Evolutionary conservation across 2,113 vertebrate genomes (phyloP).

Genomic region (Merops nubicus): DNA sequence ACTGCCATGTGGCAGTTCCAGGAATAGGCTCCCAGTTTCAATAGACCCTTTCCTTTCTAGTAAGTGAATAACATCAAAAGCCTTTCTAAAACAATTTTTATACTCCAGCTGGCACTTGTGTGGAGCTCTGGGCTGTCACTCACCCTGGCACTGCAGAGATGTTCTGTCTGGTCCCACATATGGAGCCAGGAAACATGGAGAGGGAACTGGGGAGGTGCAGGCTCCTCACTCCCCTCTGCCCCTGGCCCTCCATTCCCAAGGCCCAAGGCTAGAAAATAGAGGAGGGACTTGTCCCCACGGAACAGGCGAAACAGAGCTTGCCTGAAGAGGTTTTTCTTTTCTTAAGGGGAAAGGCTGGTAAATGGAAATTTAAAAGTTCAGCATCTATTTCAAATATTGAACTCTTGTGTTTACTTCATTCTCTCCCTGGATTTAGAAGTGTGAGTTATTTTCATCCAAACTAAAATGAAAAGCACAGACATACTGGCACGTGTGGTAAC

Average conservation of each 20-base stretch:
- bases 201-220: background rate
- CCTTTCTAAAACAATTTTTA: background rate
- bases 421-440: background rate
- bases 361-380: background rate
- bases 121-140: background rate
- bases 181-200: background rate
- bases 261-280: background rate
- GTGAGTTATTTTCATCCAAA: conserved; percentile 1
- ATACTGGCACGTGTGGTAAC: background rate
- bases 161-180: background rate
- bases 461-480: background rate
- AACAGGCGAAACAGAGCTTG: background rate
- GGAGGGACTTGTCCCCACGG: background rate
- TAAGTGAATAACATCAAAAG: background rate
- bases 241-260: background rate
- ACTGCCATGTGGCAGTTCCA: background rate
- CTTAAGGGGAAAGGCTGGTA: background rate
- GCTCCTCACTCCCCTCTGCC: background rate
- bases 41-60: background rate
- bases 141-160: background rate
- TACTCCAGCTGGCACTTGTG: background rate
- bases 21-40: background rate
- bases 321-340: background rate
- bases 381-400: conserved; percentile 10
- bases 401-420: background rate